A percentile compares a stretch with the other conserved stretches of the same genome.
Conservation (phyloP, 1,140 invertebrate species). For the Ceratitis capitata region DNA sequence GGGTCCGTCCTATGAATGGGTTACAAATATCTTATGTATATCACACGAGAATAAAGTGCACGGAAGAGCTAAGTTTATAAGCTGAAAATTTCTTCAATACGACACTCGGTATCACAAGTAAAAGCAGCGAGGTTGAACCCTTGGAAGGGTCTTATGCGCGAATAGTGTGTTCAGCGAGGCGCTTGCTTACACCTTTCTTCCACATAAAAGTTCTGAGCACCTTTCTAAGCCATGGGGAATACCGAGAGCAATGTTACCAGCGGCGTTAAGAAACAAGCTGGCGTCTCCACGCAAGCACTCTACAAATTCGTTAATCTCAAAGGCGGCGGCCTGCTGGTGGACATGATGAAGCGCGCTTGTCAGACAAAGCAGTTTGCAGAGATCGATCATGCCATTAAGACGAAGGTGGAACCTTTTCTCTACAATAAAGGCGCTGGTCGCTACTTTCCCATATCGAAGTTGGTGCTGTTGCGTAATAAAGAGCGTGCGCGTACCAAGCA, state of each 20-base stretch:
- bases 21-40: too few species aligned
- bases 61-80: too few species aligned
- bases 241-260: constrained; percentile 92
- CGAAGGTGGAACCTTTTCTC: constrained; percentile 88
- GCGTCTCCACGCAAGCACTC: constrained; percentile 79
- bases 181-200: not conserved
- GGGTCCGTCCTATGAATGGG: too few species aligned
- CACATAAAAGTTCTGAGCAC: not conserved
- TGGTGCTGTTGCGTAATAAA: constrained; percentile 88
- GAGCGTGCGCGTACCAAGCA: constrained; percentile 83
- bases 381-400: constrained; percentile 88
- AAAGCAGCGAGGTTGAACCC: too few species aligned
- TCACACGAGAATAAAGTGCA: too few species aligned
- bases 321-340: constrained; percentile 90
- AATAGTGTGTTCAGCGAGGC: too few species aligned
- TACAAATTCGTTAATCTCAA: constrained; percentile 89
- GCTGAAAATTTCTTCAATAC: too few species aligned
- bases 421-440: constrained; percentile 93
- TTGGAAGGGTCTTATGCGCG: too few species aligned
- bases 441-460: constrained; percentile 85
- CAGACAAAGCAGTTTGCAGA: constrained; percentile 89
- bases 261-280: constrained; percentile 91
- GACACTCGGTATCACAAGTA: too few species aligned
- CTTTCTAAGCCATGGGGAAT: constrained; percentile 78
- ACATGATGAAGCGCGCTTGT: constrained; percentile 91